Evolutionary conservation across 2,888 invertebrate genomes (phyloP).

Genomic region (Campaea margaritaria): DNA sequence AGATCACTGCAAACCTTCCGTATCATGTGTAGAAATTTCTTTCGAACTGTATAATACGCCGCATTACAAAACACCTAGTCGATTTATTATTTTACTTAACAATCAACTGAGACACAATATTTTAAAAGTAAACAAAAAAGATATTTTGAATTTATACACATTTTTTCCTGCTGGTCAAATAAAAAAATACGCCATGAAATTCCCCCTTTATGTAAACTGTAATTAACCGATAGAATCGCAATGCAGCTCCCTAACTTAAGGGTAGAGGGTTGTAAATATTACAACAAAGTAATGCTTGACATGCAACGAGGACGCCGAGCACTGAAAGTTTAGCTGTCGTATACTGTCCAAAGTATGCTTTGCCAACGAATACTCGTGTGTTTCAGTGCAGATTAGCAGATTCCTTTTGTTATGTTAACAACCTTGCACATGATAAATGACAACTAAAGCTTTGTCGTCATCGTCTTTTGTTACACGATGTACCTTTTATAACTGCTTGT

Average conservation of each 20-base stretch:
- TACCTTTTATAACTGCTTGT: too few species aligned
- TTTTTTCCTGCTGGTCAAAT: too few species aligned
- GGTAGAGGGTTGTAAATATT: conserved; percentile 23
- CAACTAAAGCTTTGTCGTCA: neutral
- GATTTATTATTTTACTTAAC: too few species aligned
- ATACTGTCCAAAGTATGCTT: neutral
- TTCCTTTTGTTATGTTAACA: neutral
- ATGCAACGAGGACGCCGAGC: conserved; percentile 8
- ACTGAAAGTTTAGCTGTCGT: conserved; percentile 2
- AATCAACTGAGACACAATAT: neutral
- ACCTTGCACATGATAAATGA: neutral
- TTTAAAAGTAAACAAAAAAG: too few species aligned
- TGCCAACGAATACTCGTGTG: neutral
- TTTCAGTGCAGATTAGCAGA: neutral
- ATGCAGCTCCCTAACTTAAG: conserved; percentile 16
- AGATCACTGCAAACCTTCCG: too few species aligned
- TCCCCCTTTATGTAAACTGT: conserved; percentile 17
- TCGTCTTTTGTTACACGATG: too few species aligned
- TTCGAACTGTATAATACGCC: too few species aligned
- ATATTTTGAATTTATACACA: too few species aligned
- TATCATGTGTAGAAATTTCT: too few species aligned
- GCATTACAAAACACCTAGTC: too few species aligned
- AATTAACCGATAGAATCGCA: conserved; percentile 28
- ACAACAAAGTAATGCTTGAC: conserved; percentile 19
- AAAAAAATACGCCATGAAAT: conserved; percentile 7